phyloP scores from a whole-genome alignment of 1,140 invertebrate genomes.

The Drosophila varians region DNA sequence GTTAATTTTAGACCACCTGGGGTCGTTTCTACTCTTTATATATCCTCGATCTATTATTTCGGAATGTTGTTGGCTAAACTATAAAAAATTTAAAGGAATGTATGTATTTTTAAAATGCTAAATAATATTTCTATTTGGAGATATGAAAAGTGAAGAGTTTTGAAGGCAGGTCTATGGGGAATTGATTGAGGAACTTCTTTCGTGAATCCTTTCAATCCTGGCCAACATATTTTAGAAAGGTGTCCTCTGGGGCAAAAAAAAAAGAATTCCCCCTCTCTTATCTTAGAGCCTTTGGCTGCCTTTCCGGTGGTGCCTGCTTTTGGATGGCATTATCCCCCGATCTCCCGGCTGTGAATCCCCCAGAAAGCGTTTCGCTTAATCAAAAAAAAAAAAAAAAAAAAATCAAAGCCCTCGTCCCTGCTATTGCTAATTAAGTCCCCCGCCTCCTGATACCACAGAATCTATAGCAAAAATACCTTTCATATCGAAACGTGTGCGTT shows the following conservation, averaged over 20 bases:
- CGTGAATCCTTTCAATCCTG: too few species aligned
- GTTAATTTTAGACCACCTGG: slow-evolving; percentile 69
- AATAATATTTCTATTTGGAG: too few species aligned
- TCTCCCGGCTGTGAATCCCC: slow-evolving; percentile 2
- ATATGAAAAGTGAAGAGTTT: too few species aligned
- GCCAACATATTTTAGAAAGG: too few species aligned
- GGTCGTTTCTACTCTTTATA: slow-evolving; percentile 20
- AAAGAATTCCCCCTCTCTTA: not conserved
- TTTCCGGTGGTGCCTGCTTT: not conserved
- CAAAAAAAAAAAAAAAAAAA: not conserved
- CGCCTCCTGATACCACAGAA: not conserved
- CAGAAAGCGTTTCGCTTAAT: not conserved
- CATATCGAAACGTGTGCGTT: slow-evolving; percentile 7
- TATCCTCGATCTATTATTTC: not conserved
- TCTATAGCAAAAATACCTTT: not conserved
- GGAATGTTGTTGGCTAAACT: not conserved
- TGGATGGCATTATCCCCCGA: not conserved
- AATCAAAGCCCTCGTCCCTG: not conserved
- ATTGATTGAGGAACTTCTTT: too few species aligned
- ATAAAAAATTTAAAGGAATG: not conserved
- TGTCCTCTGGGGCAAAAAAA: too few species aligned
- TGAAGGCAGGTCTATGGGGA: too few species aligned
- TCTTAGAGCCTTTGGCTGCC: not conserved
- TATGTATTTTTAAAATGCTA: too few species aligned
- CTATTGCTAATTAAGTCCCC: slow-evolving; percentile 26